Conservation (phyloP, 23 tunicate genomes). For the Ciona savignyi region DNA sequence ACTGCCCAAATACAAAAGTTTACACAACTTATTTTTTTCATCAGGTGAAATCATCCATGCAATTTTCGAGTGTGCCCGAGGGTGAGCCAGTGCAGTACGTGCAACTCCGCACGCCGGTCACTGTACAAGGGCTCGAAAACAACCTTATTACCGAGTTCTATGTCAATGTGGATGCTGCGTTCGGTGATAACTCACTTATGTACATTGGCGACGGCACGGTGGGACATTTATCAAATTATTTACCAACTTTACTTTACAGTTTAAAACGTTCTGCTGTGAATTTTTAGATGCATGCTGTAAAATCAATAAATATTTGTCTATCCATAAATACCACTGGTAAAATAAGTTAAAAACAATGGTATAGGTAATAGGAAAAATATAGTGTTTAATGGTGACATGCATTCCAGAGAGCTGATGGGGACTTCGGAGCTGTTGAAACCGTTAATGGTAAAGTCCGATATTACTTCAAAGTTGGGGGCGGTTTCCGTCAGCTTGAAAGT, state of each 20-base stretch:
- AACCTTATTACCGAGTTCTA: constrained; percentile 14
- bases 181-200: constrained; percentile 38
- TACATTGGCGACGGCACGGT: constrained; percentile 58
- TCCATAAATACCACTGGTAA: no score
- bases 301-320: background rate
- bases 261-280: background rate
- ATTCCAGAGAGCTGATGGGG: no score
- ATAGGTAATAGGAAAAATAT: no score
- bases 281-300: background rate
- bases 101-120: constrained; percentile 39
- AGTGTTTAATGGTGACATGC: no score
- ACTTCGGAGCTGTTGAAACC: constrained; percentile 52
- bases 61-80: background rate
- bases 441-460: constrained; percentile 35
- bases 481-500: constrained; percentile 36
- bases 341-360: no score
- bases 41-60: constrained; percentile 39
- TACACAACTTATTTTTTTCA: no score
- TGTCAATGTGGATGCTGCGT: constrained; percentile 15
- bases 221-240: background rate
- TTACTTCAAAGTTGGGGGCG: constrained; percentile 59
- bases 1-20: no score
- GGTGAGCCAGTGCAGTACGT: constrained; percentile 19
- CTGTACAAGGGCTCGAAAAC: constrained; percentile 22
- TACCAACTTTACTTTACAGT: background rate